Base-by-base conservation (phyloP, 2,797 vertebrate genomes). In the Sylvia borin region DNA sequence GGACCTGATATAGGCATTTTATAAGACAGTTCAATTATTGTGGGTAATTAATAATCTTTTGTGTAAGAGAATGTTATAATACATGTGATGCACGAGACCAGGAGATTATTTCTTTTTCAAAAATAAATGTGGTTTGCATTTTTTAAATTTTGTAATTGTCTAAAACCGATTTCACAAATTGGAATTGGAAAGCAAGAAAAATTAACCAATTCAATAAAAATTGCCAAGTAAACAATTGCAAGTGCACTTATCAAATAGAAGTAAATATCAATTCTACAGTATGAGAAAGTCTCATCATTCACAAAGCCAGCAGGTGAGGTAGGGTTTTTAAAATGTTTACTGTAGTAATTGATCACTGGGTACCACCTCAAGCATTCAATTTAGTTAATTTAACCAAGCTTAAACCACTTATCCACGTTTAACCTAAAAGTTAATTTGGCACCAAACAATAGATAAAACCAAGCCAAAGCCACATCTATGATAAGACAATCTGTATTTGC, bases 401-500 rank as follows among this genome's bases (percentile, higher is more conserved):
- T 67, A 89, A 95, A 87, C n/a, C 64, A 73, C 77, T 78, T 86
- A 66, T 54, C 18, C 48, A 85, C 29, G 2, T 91, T 94, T 95
- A 94, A 90, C 88, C 75, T 90, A 73, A 32, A 95, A 90, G 77
- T 90, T 80, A 57, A 90, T 91, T 90, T 92, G 85, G 85, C 85
- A 93, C 55, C 74, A 77, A 94, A 91, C 71, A 93, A 93, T 34
- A 93, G 58, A 82, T 34, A 90, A 73, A 94, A 60, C 43, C 92
- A 92, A 94, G 79, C 91, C 92, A 94, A 75, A 95, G 88, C 84
- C 75, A 77, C 84, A 79, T 94, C 95, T 50, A 67, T 3, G 72
- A 95, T 89, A 96, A 95, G 78, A 92, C 91, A 95, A 91, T 90
- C 84, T 91, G 91, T 87, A 92, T 93, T 92, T 94, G 78, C 85